These are phyloP conservation scores for Hyposoter didymator DNA, from an alignment of 2,888 invertebrate genomes.

Conservation along the genomic window DNA sequence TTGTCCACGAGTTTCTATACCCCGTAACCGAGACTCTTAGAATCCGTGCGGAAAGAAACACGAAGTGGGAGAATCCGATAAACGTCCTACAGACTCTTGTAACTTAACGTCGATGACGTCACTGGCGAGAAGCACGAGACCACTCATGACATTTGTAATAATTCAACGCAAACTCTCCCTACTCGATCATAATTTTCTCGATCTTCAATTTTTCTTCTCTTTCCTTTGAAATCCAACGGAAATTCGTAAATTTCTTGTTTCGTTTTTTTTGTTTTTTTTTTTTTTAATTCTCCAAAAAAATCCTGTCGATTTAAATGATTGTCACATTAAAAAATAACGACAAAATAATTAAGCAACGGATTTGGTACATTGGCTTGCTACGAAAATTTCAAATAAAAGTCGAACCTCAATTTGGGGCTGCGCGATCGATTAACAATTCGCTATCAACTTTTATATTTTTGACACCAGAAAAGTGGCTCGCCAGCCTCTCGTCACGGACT, in stretches of 20 bases:
- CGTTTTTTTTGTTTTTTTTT: too few relatives aligned
- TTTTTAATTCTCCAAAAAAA: too few relatives aligned
- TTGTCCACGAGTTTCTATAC: constrained; percentile 38
- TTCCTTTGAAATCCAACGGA: not conserved
- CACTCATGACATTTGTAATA: constrained; percentile 58
- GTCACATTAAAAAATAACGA: not conserved
- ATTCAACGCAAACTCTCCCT: constrained; percentile 11
- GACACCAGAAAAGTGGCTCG: not conserved
- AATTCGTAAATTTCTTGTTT: not conserved
- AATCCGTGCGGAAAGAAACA: constrained; percentile 43
- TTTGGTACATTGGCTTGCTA: too few relatives aligned
- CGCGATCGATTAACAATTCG: not conserved
- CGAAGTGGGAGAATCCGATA: constrained; percentile 44
- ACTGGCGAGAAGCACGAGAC: constrained; percentile 49
- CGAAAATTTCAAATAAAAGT: too few relatives aligned
- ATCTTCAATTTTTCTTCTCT: not conserved
- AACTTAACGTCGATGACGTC: constrained; percentile 62
- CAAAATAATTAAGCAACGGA: too few relatives aligned
- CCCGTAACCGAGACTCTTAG: constrained; percentile 35
- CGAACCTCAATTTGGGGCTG: not conserved
- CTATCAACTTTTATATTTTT: too few relatives aligned
- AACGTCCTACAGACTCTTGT: constrained; percentile 31
- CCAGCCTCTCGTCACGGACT: constrained; percentile 52
- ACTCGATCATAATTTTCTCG: not conserved
- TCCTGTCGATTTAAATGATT: too few relatives aligned